These are phyloP conservation scores for Dascillus cervinus DNA, from an alignment of 2,888 invertebrate species.

Conservation along the genomic window DNA sequence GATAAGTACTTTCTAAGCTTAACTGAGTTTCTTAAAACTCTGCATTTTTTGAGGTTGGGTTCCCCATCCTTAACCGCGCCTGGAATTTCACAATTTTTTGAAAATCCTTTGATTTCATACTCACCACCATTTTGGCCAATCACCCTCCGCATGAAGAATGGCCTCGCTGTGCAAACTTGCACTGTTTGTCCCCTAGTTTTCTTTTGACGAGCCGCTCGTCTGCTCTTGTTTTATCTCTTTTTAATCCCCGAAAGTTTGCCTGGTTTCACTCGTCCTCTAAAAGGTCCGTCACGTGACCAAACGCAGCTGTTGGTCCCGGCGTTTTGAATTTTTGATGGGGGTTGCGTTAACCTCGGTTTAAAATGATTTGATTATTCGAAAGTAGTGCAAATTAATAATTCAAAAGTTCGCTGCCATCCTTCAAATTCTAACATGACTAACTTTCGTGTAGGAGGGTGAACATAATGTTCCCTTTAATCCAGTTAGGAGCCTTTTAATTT, in stretches of 20 bases:
- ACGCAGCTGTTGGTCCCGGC: slow-evolving; percentile 26
- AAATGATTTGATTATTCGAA: slow-evolving; percentile 1
- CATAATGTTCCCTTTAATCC: slow-evolving; percentile 26
- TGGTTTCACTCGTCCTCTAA: slow-evolving; percentile 19
- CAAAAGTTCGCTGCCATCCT: slow-evolving; percentile 14
- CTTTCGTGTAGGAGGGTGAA: slow-evolving; percentile 19
- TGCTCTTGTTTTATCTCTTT: slow-evolving; percentile 4
- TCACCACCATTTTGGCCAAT: slow-evolving; percentile 27
- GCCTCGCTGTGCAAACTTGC: slow-evolving; percentile 26
- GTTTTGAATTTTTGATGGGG: no score
- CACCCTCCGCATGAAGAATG: slow-evolving; percentile 25
- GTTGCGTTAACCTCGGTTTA: no score
- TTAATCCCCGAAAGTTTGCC: no score
- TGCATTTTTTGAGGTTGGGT: no score
- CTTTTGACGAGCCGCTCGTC: slow-evolving; percentile 12
- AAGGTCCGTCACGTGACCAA: slow-evolving; percentile 21
- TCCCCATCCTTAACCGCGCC: no score
- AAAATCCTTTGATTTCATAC: slow-evolving; percentile 21
- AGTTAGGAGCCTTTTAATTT: slow-evolving; percentile 27
- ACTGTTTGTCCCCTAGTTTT: slow-evolving; percentile 19
- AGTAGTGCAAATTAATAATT: slow-evolving; percentile 15
- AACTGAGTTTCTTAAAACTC: no score
- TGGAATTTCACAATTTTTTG: no score
- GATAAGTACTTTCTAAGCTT: no score
- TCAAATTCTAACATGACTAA: slow-evolving; percentile 17